Conservation (phyloP, 1,140 invertebrate species). For the Atta texana region DNA sequence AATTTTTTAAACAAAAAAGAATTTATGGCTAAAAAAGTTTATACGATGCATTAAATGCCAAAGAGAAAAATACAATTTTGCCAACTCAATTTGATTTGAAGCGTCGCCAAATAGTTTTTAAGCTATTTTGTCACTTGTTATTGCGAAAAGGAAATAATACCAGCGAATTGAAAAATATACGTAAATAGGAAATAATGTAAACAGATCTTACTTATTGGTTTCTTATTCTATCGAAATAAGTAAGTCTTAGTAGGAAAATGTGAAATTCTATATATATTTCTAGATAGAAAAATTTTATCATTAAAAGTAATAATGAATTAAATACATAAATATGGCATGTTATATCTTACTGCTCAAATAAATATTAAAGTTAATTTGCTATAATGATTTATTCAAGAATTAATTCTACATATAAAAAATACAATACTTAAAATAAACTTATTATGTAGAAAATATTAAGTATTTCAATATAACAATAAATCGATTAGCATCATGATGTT, state of each 20-base stretch:
- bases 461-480: too few relatives aligned
- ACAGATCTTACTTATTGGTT: not conserved
- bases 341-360: too few relatives aligned
- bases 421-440: too few relatives aligned
- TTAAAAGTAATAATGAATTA: too few relatives aligned
- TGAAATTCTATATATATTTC: too few relatives aligned
- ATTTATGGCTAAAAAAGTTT: constrained; percentile 9
- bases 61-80: constrained; percentile 1
- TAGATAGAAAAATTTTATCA: too few relatives aligned
- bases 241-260: not conserved
- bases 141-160: not conserved
- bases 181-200: constrained; percentile 1
- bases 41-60: constrained; percentile 19
- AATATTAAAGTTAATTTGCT: too few relatives aligned
- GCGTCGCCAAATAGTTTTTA: constrained; percentile 29
- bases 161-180: not conserved
- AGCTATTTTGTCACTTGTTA: constrained; percentile 27
- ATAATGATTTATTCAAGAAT: too few relatives aligned
- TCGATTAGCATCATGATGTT: too few relatives aligned
- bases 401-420: too few relatives aligned
- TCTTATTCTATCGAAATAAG: not conserved
- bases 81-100: constrained; percentile 38
- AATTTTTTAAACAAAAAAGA: not conserved
- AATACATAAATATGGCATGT: too few relatives aligned
- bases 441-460: too few relatives aligned